Conservation (phyloP, 2,797 vertebrate species). For the Enteromius anoplus region DNA sequence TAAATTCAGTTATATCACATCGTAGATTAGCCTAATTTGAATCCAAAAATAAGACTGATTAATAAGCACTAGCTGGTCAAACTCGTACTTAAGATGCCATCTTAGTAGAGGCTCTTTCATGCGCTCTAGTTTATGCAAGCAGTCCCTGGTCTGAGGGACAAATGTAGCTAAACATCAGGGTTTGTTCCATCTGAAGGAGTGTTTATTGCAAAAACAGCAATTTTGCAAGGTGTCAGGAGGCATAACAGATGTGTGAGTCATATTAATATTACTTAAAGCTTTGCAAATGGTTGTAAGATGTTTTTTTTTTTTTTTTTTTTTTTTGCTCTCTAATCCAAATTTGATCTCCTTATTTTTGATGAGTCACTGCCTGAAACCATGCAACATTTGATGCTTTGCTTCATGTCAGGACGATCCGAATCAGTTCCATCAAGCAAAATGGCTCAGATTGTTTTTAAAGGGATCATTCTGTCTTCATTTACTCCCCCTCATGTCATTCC, state of each 20-base stretch:
- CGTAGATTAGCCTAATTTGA: too few relatives aligned
- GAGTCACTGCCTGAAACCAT: conserved; percentile 22
- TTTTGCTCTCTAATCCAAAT: conserved; percentile 39
- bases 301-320: neutral
- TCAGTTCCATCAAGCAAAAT: conserved; percentile 45
- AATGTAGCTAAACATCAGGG: neutral
- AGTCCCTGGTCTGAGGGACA: neutral
- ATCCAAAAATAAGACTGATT: neutral
- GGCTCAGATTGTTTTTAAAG: conserved; percentile 16
- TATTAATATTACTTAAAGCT: conserved; percentile 46
- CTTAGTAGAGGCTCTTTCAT: neutral
- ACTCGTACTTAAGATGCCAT: too few relatives aligned
- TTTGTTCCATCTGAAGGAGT: conserved; percentile 48
- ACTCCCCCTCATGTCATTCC: neutral
- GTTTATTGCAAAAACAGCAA: conserved; percentile 42
- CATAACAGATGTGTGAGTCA: conserved; percentile 46
- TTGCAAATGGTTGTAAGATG: conserved; percentile 34
- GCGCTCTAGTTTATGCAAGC: neutral
- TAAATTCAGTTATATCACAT: too few relatives aligned
- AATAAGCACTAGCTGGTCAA: neutral
- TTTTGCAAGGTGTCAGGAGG: conserved; percentile 31
- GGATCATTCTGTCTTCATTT: neutral
- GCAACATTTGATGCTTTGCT: conserved; percentile 15
- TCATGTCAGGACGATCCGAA: conserved; percentile 25
- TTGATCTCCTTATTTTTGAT: conserved; percentile 15